Evolutionary conservation across 92 coral and sea anemone genomes (phyloP), one percentile per base, ranked within the genome.

Genomic region (Pocillopora grandis): DNA sequence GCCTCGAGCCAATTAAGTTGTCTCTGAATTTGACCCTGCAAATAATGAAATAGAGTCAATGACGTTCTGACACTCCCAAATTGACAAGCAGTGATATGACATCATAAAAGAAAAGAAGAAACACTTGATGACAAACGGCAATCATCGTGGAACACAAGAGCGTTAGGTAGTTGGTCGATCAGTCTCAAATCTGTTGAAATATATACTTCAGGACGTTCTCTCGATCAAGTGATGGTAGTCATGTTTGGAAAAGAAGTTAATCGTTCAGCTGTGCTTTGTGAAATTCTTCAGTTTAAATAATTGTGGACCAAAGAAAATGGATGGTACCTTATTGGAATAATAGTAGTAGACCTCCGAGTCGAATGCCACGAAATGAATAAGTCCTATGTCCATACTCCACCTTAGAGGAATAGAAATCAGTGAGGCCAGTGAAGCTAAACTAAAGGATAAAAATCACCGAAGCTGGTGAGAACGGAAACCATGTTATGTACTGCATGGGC

Each of bases 381-480:
- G 89, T 7, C 95, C 98, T 36, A 94, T 62, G 37, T 94, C 95
- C 74, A 94, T 87, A 67, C 98, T 94, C 90, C 92, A 91, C 98
- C 98, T 94, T 75, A 2, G 27, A 62, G 9, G 2, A 19, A 70
- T 19, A 69, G 0, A 69, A 69, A 69, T 14, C 52, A 69, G 55
- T 20, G 1, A 27, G 31, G 31, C 31, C 31, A 0, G 31, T 27
- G 31, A 27, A 27, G 31, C 31, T 27, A 27, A 27, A 27, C 31
- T 27, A 27, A 27, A 27, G 31, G 0, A 27, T 27, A 27, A 27
- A 27, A 27, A 27, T 27, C 31, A 27, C 31, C 31, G 1, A 27
- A 42, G 52, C 4, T 3, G 52, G 52, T 42, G 52, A 42, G 1
- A 7, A 3, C 8, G 5, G 8, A 42, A 42, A 42, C 52, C 49